Percentiles rank a stretch among this genome's conserved stretches.
These are phyloP conservation scores for Eulithis prunata DNA, from an alignment of 2,888 invertebrate species.

Conservation along the genomic window DNA sequence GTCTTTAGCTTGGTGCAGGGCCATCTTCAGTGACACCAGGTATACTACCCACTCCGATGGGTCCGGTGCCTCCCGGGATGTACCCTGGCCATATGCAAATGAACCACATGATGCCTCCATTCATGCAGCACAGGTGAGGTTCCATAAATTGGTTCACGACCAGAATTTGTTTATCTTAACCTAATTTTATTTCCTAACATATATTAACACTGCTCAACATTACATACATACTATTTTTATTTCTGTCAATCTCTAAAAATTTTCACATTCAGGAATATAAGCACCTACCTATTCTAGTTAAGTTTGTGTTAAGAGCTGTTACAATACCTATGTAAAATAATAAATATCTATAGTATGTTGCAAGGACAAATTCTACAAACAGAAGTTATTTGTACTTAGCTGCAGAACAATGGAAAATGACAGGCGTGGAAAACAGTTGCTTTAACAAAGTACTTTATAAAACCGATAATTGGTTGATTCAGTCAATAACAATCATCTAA, in stretches of 20 bases:
- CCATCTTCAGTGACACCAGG: conserved; percentile 86
- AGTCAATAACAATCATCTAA: too few relatives aligned
- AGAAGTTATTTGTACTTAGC: neutral
- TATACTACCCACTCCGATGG: conserved; percentile 84
- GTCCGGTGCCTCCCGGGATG: conserved; percentile 87
- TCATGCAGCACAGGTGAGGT: conserved; percentile 86
- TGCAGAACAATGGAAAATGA: conserved; percentile 14
- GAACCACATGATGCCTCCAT: conserved; percentile 89
- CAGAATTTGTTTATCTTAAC: neutral
- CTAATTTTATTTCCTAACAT: too few relatives aligned
- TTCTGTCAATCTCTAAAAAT: too few relatives aligned
- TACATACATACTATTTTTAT: too few relatives aligned
- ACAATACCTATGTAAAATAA: too few relatives aligned
- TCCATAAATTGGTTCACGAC: neutral
- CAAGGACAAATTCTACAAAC: too few relatives aligned
- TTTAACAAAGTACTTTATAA: neutral
- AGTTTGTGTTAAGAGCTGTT: too few relatives aligned
- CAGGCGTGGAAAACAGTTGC: neutral
- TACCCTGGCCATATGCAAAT: conserved; percentile 87
- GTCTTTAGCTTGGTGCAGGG: conserved; percentile 77
- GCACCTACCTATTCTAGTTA: too few relatives aligned
- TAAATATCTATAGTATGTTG: too few relatives aligned
- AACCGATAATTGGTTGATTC: too few relatives aligned
- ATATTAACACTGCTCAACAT: too few relatives aligned
- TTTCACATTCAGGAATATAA: too few relatives aligned